phyloP scores from a whole-genome alignment of 1,140 invertebrate genomes.

The Cyrtorhinus lividipennis region DNA sequence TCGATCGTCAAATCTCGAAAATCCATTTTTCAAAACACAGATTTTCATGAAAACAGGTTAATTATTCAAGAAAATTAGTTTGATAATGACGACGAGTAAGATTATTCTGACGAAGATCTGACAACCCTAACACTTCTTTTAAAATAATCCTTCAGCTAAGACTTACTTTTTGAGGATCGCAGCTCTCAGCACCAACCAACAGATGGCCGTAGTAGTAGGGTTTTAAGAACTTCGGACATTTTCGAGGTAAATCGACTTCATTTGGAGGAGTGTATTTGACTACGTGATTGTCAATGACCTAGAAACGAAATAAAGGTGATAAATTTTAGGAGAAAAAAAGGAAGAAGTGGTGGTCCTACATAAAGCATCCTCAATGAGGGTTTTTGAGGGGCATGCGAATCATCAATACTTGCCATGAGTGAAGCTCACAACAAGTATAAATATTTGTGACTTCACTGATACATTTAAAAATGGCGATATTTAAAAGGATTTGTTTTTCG shows the following conservation, averaged over 20 bases:
- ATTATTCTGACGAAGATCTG: no score
- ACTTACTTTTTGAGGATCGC: constrained; percentile 55
- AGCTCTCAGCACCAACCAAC: constrained; percentile 76
- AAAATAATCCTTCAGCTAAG: no score
- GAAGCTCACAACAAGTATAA: no score
- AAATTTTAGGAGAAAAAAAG: neutral
- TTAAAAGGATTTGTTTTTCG: no score
- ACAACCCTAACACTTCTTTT: no score
- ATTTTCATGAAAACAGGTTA: no score
- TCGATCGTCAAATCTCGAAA: no score
- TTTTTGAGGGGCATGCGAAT: neutral
- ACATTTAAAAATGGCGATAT: neutral
- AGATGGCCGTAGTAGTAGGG: constrained; percentile 48
- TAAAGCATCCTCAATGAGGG: neutral
- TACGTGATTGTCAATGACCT: constrained; percentile 92
- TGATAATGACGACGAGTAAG: no score
- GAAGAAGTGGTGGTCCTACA: neutral
- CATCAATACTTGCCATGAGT: no score
- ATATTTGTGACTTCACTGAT: no score
- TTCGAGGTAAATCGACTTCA: constrained; percentile 45
- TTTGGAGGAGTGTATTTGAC: constrained; percentile 80
- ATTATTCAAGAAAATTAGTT: no score
- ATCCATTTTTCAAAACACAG: no score
- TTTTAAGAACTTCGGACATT: constrained; percentile 29
- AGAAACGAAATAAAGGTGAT: constrained; percentile 23